A percentile compares a stretch with the other conserved stretches of the same genome.
phyloP scores from a whole-genome alignment of 2,888 invertebrate genomes.

The Anodontia alba region DNA sequence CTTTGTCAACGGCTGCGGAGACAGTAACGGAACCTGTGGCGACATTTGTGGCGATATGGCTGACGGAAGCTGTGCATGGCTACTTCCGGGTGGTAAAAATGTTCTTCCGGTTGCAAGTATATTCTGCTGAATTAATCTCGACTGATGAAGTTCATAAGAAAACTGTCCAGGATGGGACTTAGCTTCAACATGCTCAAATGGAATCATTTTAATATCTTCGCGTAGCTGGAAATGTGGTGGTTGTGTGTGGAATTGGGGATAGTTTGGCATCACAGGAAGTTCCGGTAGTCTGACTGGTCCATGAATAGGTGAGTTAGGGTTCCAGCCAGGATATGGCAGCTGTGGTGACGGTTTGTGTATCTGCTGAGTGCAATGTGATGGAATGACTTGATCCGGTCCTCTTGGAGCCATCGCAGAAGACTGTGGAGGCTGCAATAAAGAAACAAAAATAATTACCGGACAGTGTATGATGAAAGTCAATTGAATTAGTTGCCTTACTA shows the following conservation, averaged over 20 bases:
- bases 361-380: slow-evolving; percentile 43
- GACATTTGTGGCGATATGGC: slow-evolving; percentile 45
- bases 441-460: too few relatives aligned
- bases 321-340: slow-evolving; percentile 52
- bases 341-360: slow-evolving; percentile 57
- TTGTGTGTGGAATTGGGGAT: slow-evolving; percentile 21
- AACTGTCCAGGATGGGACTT: slow-evolving; percentile 53
- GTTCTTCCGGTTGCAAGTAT: slow-evolving; percentile 72
- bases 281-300: slow-evolving; percentile 39
- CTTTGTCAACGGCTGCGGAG: slow-evolving; percentile 54
- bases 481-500: too few relatives aligned
- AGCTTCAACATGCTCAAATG: slow-evolving; percentile 31
- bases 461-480: too few relatives aligned
- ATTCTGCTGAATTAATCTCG: slow-evolving; percentile 74
- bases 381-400: slow-evolving; percentile 21
- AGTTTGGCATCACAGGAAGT: slow-evolving; percentile 18
- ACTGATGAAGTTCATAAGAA: slow-evolving; percentile 75
- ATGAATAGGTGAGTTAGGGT: slow-evolving; percentile 34
- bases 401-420: neutral
- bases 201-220: slow-evolving; percentile 49
- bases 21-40: slow-evolving; percentile 39
- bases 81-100: slow-evolving; percentile 50
- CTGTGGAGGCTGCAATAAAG: neutral
- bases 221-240: slow-evolving; percentile 37
- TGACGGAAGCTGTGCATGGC: slow-evolving; percentile 27